Evolutionary conservation across 1,140 invertebrate species (phyloP), one percentile per base, ranked within the genome.

Genomic region (Drosophila hydei): DNA sequence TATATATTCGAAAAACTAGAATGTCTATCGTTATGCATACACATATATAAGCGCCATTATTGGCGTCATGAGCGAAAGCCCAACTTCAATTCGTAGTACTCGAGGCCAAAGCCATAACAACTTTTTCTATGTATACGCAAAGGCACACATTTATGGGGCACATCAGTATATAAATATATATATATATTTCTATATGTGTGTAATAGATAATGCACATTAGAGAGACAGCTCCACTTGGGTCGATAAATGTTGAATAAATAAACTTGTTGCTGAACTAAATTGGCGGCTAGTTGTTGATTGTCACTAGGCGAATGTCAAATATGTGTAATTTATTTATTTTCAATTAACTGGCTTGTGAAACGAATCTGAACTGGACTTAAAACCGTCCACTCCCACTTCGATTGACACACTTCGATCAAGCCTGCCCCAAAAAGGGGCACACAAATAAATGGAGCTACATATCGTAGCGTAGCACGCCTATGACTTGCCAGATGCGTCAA

Each of bases 221-320:
- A 36, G 11, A 67, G 9, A 33, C 2, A 33, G 21, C n/a, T 23
- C 40, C 48, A 27, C 30, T 16, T 63, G 62, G 73, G 58, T 67
- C 69, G 62, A 60, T 76, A 71, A 63, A 65, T 69, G 65, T 64
- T 75, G 62, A 71, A 65, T 52, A 65, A 67, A 72, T 64, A 77
- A 64, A 77, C 72, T 75, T 75, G 75, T 77, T 77, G 75, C 75
- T 61, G 16, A 61, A 33, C 42, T 14, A 19, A 14, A 21, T 30
- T 40, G 27, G 38, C 38, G 36, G 18, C 16, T 40, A 48, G 52
- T 30, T 45, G 47, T 62, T 55, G 27, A 30, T 40, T 54, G 14
- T 38, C 23, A 59, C 23, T 45, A 23, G 14, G 9, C 18, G 18
- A 51, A 38, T 51, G 45, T 33, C 58, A 23, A 7, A 36, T 25